phyloP scores from a whole-genome alignment of 2,113 vertebrate species.

The Rhineura floridana region DNA sequence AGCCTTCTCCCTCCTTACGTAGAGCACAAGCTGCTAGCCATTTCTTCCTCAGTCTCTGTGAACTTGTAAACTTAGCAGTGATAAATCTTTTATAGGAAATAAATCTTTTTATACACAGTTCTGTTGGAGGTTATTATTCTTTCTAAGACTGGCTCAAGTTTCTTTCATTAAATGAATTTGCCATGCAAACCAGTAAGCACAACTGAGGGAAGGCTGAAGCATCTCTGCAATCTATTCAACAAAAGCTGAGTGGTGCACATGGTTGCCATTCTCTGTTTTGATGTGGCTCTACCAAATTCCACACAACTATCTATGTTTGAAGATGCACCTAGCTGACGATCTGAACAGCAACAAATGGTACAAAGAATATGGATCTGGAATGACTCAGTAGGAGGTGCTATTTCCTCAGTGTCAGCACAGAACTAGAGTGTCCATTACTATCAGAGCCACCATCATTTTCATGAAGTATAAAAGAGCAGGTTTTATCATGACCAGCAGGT shows the following conservation, averaged over 20 bases:
- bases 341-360: not conserved
- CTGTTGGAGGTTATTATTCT: not conserved
- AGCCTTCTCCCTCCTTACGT: not conserved
- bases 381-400: not conserved
- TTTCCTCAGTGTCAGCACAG: not conserved
- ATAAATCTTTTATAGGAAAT: not conserved
- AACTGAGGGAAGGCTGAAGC: not conserved
- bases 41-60: not conserved
- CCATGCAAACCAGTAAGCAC: not conserved
- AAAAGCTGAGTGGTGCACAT: not conserved
- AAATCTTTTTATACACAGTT: not conserved
- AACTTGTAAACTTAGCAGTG: not conserved
- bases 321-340: not conserved
- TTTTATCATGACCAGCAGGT: not conserved
- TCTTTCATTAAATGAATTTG: not conserved
- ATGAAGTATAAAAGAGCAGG: not conserved
- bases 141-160: not conserved
- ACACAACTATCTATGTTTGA: not conserved
- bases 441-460: accelerated
- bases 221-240: not conserved
- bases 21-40: not conserved
- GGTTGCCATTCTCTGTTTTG: not conserved
- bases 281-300: not conserved
- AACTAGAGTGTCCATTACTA: not conserved
- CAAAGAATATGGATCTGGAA: accelerated